A percentile compares a stretch with the other conserved stretches of the same genome.
These are phyloP conservation scores for Trichogramma dendrolimi DNA, from an alignment of 2,888 invertebrate genomes.

Conservation along the genomic window DNA sequence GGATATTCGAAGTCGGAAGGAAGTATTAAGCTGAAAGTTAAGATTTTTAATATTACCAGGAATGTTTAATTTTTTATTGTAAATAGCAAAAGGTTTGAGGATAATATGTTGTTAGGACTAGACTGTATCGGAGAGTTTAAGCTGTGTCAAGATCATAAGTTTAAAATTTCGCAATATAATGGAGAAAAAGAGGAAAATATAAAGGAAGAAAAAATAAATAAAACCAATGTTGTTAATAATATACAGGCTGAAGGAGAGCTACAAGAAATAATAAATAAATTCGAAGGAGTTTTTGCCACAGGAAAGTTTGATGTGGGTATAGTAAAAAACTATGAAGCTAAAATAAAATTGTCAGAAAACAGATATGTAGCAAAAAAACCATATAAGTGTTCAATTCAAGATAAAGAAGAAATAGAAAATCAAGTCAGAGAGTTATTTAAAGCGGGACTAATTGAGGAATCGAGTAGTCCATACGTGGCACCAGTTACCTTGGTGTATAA, in stretches of 20 bases:
- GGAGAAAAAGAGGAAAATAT: not conserved
- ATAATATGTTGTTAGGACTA: too few relatives aligned
- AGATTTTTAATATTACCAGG: not conserved
- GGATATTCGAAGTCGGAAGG: not conserved
- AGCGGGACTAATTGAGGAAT: conserved; percentile 33
- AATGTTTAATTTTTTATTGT: not conserved
- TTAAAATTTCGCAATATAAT: too few relatives aligned
- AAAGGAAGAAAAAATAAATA: not conserved
- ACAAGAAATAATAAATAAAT: not conserved
- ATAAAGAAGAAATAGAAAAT: conserved; percentile 30
- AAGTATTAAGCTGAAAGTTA: not conserved
- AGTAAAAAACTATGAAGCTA: conserved; percentile 23
- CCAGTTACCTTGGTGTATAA: conserved; percentile 34
- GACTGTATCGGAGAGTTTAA: too few relatives aligned
- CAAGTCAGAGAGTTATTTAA: conserved; percentile 30
- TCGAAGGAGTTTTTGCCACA: conserved; percentile 22
- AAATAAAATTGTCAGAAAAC: conserved; percentile 24
- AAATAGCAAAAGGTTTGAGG: not conserved
- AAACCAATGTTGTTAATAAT: not conserved
- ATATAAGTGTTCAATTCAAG: conserved; percentile 28
- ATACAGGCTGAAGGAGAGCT: not conserved
- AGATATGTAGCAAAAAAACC: conserved; percentile 28
- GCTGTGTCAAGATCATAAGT: too few relatives aligned
- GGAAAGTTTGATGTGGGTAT: conserved; percentile 25
- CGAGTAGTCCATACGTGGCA: conserved; percentile 33